Percentiles rank a stretch among this genome's conserved stretches.
Evolutionary conservation across 2,113 vertebrate genomes (phyloP).

Genomic region (Aspidoscelis tigris): DNA sequence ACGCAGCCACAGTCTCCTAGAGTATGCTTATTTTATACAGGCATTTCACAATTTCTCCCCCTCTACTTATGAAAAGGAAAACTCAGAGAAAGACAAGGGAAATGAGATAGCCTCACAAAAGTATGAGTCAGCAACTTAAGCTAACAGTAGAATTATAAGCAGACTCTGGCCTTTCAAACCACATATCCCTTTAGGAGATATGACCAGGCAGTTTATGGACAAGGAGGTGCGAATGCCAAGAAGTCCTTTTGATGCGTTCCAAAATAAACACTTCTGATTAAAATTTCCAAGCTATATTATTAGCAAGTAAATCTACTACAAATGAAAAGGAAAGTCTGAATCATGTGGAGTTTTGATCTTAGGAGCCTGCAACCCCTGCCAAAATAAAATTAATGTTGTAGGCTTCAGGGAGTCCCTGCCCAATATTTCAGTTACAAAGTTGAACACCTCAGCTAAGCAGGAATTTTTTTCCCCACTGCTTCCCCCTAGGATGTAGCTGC

Average conservation of each 20-base stretch:
- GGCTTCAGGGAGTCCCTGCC: constrained; percentile 4
- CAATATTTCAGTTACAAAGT: not conserved
- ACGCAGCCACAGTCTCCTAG: not conserved
- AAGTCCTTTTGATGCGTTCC: not conserved
- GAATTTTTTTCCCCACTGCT: not conserved
- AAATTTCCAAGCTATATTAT: constrained; percentile 26
- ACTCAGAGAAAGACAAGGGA: not conserved
- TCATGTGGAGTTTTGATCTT: not conserved
- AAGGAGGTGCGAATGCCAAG: constrained; percentile 31
- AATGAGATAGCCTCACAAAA: not conserved
- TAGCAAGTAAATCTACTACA: not conserved
- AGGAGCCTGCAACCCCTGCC: not conserved
- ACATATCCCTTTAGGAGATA: not conserved
- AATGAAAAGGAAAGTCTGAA: not conserved
- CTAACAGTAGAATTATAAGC: constrained; percentile 38
- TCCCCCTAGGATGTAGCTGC: not conserved
- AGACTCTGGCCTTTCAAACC: constrained; percentile 13
- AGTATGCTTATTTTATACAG: accelerated
- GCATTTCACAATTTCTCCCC: accelerated
- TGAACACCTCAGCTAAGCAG: not conserved
- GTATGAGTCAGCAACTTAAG: not conserved
- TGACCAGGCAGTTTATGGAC: not conserved
- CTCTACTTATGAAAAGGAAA: constrained; percentile 24
- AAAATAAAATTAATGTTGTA: not conserved
- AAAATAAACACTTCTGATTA: constrained; percentile 14